Evolutionary conservation across 2,888 invertebrate species (phyloP), one percentile per base, ranked within the genome.

Genomic region (Drosophila eohydei): DNA sequence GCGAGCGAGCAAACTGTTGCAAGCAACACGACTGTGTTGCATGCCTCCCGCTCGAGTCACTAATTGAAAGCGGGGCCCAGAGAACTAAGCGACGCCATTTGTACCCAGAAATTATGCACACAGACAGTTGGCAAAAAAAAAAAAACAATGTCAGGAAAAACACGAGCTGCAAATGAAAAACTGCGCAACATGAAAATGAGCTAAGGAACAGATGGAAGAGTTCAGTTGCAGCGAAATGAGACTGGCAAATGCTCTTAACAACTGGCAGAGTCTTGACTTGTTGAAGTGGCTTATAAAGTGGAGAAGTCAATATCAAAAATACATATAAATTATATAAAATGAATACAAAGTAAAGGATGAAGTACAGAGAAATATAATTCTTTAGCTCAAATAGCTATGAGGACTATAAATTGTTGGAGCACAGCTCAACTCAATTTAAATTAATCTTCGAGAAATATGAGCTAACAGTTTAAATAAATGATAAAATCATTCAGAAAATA

Each of bases 41-140:
- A 60, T 30, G 38, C 68, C 55, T 40, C 56, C 51, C 59, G n/a
- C 71, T 52, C 70, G 28, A 4, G 16, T 3, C 59, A 71, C 83
- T 83, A 83, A 83, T 83, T 83, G 83, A 83, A 83, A 83, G 83
- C 73, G 80, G 73, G 80, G 70, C 62, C 68, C 71, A 74, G 79
- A 72, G 57, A 80, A 58, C 78, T 74, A 74, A 77, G 50, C 71
- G 70, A 16, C 58, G 76, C 76, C 69, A 70, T 78, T 77, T 77
- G 71, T 63, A 58, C 50, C 43, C 50, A 40, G 50, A 60, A 65
- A 69, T 69, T 71, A 67, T 64, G 71, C 68, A 62, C 80, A 69
- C 57, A 58, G 41, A 51, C 48, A 62, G 52, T 32, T 40, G 51
- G 60, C 11, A 28, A 48, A 11, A 38, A 44, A 21, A 44, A 41